Conservation (phyloP, 1,140 invertebrate genomes). For the Frieseomelitta varia region DNA sequence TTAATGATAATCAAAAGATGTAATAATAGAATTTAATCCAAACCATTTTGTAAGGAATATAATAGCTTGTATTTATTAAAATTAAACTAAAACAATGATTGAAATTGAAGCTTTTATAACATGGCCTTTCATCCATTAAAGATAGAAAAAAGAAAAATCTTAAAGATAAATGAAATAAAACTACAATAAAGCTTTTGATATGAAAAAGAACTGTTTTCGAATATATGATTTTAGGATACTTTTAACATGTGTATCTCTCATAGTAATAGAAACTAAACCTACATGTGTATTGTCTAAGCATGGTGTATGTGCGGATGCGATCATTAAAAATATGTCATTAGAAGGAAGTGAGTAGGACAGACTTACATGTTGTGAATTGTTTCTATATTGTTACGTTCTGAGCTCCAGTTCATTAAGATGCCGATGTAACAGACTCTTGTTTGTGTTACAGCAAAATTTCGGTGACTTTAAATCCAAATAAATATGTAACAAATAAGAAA, state of each 20-base stretch:
- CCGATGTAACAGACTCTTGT: conserved; percentile 82
- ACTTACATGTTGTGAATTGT: conserved; percentile 82
- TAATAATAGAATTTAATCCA: neutral
- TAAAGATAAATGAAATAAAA: no score
- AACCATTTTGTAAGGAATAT: no score
- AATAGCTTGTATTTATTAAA: neutral
- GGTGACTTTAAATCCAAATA: conserved; percentile 81
- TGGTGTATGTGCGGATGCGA: conserved; percentile 56
- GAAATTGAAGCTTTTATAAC: neutral
- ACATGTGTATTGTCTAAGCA: conserved; percentile 37
- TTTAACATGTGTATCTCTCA: neutral
- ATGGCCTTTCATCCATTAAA: neutral
- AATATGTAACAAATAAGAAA: conserved; percentile 83
- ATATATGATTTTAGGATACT: conserved; percentile 4
- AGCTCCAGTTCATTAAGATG: conserved; percentile 82
- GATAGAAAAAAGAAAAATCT: neutral
- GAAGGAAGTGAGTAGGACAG: conserved; percentile 75
- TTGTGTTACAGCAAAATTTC: conserved; percentile 83
- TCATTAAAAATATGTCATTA: conserved; percentile 65
- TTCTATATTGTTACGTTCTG: conserved; percentile 81
- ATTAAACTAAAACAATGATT: neutral
- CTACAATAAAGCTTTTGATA: no score
- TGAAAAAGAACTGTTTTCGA: conserved; percentile 29
- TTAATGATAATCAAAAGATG: neutral
- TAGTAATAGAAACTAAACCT: conserved; percentile 37